Base-by-base conservation (phyloP, 2,797 vertebrate species). In the Philypnodon macrostomus region DNA sequence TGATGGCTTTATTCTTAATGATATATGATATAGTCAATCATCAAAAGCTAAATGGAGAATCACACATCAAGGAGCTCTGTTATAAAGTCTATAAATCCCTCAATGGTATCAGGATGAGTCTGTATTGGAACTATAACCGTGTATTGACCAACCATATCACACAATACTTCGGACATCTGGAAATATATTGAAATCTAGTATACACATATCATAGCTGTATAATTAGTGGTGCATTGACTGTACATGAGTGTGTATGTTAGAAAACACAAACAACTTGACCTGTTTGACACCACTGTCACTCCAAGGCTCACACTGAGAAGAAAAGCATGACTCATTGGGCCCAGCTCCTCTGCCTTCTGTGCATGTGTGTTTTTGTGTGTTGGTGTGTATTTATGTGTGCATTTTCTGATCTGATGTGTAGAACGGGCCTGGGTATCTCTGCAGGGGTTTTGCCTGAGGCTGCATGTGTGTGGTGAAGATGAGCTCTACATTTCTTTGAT, bases 391-490 rank as follows among this genome's bases (percentile, higher is more conserved):
- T n/a, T 57, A 53, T 40, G 45, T 34, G 13, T 32, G 32, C 12
- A 1, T 29, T 42, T 51, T 50, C 26, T 48, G 52, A 72, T 80
- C 66, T 65, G 46, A 61, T 62, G 73, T 59, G 63, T 21, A 58
- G 52, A n/a, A n/a, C n/a, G n/a, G n/a, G 47, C 47, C 42, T 70
- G 53, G n/a, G n/a, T 60, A 56, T 63, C 68, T 75, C 56, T 72
- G 63, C 71, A 74, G 82, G 75, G 74, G 69, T 81, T 76, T 83
- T 65, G 63, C 73, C 75, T 44, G 32, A 2, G 62, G 71, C 73
- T 74, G 29, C 59, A 15, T 60, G 51, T 67, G 73, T 59, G 59
- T 42, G 24, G 44, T 64, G 58, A 64, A 70, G 64, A 78, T 56
- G 71, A 74, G 69, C 67, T 46, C 50, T 19, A 31, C 68, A 56